Evolutionary conservation across 92 coral and sea anemone species (phyloP).

Genomic region (Palythoa caribaeorum): DNA sequence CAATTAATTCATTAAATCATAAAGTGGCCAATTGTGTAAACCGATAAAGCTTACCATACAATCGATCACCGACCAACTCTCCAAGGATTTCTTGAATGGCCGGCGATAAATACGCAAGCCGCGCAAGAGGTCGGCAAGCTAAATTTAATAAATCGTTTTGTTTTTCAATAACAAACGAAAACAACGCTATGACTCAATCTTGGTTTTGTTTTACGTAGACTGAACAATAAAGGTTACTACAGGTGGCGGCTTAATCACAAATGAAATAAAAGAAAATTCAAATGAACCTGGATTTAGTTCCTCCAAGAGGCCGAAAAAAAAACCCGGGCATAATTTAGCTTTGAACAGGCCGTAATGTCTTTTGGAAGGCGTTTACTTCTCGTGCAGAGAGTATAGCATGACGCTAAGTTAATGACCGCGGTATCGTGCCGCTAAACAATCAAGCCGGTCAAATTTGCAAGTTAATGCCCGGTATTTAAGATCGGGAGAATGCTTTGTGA

Average conservation of each 20-base stretch:
- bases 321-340: conserved; percentile 14
- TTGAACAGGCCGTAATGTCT: conserved; percentile 46
- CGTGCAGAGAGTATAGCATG: conserved; percentile 46
- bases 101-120: conserved; percentile 48
- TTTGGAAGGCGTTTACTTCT: conserved; percentile 42
- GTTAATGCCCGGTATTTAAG: conserved; percentile 50
- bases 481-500: conserved; percentile 30
- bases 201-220: conserved; percentile 32
- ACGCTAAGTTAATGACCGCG: conserved; percentile 44
- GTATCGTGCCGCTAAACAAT: conserved; percentile 45
- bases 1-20: conserved; percentile 67
- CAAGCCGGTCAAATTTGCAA: conserved; percentile 45
- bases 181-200: conserved; percentile 51
- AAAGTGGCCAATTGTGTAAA: conserved; percentile 65
- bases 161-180: conserved; percentile 50
- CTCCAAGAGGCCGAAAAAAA: conserved; percentile 26
- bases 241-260: conserved; percentile 56
- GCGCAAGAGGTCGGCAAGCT: conserved; percentile 52
- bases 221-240: conserved; percentile 40
- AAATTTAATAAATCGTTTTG: conserved; percentile 45
- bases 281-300: conserved; percentile 35
- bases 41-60: conserved; percentile 46
- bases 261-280: conserved; percentile 29
- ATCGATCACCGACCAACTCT: conserved; percentile 49
- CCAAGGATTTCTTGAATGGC: conserved; percentile 42